Percentiles rank a stretch among this genome's conserved stretches.
These are phyloP conservation scores for Panthera uncia DNA, from an alignment of 2,113 vertebrate species.

Conservation along the genomic window DNA sequence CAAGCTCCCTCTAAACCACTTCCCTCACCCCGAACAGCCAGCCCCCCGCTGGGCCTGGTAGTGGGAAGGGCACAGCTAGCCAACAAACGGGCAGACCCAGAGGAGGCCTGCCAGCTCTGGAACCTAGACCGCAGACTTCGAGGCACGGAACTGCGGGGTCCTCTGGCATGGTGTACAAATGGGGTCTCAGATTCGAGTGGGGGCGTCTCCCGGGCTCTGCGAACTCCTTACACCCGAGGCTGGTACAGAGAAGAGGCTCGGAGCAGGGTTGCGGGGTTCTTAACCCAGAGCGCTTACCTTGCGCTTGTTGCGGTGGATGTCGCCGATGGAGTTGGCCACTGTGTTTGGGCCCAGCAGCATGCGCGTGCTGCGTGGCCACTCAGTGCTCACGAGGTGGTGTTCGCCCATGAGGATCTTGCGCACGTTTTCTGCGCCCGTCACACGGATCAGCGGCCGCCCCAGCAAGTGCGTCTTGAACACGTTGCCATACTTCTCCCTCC, in stretches of 20 bases:
- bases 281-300: constrained; percentile 87
- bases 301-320: constrained; percentile 96
- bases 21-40: neutral
- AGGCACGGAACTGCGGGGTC: neutral
- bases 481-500: constrained; percentile 92
- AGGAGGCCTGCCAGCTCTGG: neutral
- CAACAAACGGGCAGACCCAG: neutral
- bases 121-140: neutral
- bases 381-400: constrained; percentile 95
- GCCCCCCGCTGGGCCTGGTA: no score
- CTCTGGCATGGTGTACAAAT: neutral
- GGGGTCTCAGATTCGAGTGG: neutral
- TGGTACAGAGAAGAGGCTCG: neutral
- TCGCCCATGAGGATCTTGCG: constrained; percentile 97
- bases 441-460: constrained; percentile 95
- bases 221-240: neutral
- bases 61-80: no score
- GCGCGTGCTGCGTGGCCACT: constrained; percentile 97
- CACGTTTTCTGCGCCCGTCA: constrained; percentile 96
- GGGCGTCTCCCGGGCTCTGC: accelerated
- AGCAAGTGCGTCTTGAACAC: constrained; percentile 98
- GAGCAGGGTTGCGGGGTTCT: neutral
- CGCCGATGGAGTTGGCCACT: constrained; percentile 96
- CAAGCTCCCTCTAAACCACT: neutral
- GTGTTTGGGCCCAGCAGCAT: constrained; percentile 96